Evolutionary conservation across 1,140 invertebrate species (phyloP), one percentile per base, ranked within the genome.

Genomic region (Branchinecta lindahli): DNA sequence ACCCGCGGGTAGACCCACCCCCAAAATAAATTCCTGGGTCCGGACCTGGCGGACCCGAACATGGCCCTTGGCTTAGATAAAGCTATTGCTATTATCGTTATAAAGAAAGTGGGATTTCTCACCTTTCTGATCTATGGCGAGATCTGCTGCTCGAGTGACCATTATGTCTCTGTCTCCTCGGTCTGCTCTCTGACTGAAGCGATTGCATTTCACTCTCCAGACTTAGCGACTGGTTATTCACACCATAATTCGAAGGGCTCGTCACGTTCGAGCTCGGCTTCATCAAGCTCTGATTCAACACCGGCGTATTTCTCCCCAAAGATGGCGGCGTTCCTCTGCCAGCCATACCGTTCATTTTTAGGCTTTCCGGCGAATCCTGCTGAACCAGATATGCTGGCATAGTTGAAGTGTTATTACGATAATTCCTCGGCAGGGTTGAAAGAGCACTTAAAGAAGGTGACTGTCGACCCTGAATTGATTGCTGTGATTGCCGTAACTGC

Each of bases 111-210:
- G 18, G 6, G 18, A 12, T 61, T 12, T 1, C 52, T 61, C 18
- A 61, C 52, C 52, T 61, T 61, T 61, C 52, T 61, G 52, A 61
- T 20, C 52, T 12, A 61, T 61, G 52, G 18, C 52, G 52, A 20
- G 52, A 61, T 20, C 52, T 61, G 18, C 52, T 61, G 18, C 52
- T 61, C 52, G 52, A 15, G 52, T 61, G 52, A 61, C 52, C 18
- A 61, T 61, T 61, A 12, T 61, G 52, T 4, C 18, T 61, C 18
- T 20, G 12, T 4, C 12, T 61, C 52, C 52, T 61, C 18, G 12
- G 12, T 61, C 12, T 12, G 12, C 52, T 4, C 52, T 61, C 52
- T 61, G 12, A 12, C 12, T 61, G 52, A 61, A 20, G 18, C 12
- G 52, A 20, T 20, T 61, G 52, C 12, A 61, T 20, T 61, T 61